phyloP scores from a whole-genome alignment of 2,113 vertebrate species.

The Tapirus terrestris region DNA sequence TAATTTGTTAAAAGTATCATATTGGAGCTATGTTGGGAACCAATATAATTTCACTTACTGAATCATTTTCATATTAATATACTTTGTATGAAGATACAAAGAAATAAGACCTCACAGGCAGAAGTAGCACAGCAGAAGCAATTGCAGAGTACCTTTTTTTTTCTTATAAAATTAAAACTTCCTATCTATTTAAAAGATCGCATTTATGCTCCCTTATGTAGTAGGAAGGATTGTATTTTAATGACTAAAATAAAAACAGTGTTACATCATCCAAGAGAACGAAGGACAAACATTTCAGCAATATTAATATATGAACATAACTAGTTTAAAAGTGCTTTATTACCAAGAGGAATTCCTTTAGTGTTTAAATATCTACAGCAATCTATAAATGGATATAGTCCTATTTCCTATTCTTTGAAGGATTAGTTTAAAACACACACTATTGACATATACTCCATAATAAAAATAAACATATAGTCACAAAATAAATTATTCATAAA shows the following conservation, averaged over 20 bases:
- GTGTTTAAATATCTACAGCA: not conserved
- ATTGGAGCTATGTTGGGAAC: not conserved
- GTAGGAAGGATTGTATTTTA: not conserved
- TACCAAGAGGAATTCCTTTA: not conserved
- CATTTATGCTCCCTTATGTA: not conserved
- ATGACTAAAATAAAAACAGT: not conserved
- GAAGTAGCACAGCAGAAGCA: not conserved
- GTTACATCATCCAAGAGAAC: not conserved
- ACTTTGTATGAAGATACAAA: not conserved
- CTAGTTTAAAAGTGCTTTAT: not conserved
- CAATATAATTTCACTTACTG: not conserved
- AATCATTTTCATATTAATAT: not conserved
- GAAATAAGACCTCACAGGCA: not conserved
- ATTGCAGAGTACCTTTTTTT: not conserved
- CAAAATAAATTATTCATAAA: not conserved
- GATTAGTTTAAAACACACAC: not conserved
- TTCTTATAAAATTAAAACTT: not conserved
- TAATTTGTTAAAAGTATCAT: not conserved
- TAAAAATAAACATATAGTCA: not conserved
- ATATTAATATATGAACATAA: not conserved
- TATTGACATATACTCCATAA: not conserved
- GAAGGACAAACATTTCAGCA: not conserved
- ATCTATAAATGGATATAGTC: not conserved
- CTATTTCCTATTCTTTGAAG: not conserved
- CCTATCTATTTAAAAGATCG: not conserved